Evolutionary conservation across 2,113 vertebrate genomes (phyloP), one percentile per base, ranked within the genome.

Genomic region (Tragelaphus imberbis): DNA sequence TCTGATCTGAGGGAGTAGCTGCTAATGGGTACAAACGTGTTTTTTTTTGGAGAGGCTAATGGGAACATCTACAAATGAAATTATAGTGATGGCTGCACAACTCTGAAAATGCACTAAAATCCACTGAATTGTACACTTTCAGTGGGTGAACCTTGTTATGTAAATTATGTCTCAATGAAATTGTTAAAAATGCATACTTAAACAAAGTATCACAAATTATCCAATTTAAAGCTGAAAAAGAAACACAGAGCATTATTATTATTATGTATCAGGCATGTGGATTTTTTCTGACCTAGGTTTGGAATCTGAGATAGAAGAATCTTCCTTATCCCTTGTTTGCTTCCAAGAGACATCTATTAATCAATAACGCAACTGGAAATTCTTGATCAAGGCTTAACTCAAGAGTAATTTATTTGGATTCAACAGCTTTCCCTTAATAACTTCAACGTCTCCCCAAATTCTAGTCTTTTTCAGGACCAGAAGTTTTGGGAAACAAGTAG

Each of bases 131-230:
- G 19, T 59, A 16, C 3, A 63, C 23, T 86, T 92, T 77, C 49
- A 81, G 27, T 79, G 30, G 27, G 9, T 30, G 53, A 47, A 75
- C 59, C 59, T 79, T 28, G 13, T n/a, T 58, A 81, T 7, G 17
- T 30, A 88, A 82, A 96, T 79, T 53, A 77, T 25, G n/a, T 81
- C 77, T 94, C 88, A 85, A n/a, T 75, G 80, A 88, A 97, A 53
- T 51, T 65, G 44, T 30, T 84, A 77, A 56, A 87, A 68, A 75
- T 40, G 27, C 33, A 91, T 15, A 55, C 47, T 56, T 86, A 89
- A 91, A 27, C 16, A 25, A 88, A 81, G 61, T 82, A 88, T 82
- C 40, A 27, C 10, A 56, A 71, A 79, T 47, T 7, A n/a, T 33
- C 80, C 59, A 36, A 61, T 59, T 30, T 65, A 91, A 91, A 84